These are phyloP conservation scores for Dicaeum eximium DNA, from an alignment of 2,113 vertebrate species.

Conservation along the genomic window DNA sequence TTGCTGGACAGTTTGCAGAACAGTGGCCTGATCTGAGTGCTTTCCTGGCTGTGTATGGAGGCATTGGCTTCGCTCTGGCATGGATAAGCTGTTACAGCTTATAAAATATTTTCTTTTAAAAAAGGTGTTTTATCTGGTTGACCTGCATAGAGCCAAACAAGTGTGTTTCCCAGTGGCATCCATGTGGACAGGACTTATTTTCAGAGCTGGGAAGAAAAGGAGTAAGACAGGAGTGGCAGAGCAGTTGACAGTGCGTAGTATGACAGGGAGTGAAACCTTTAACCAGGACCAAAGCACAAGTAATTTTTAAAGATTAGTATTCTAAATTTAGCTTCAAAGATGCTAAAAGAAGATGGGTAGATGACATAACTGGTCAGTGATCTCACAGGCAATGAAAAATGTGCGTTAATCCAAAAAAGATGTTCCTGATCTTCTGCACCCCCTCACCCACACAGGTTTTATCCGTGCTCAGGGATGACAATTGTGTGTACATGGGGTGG, in stretches of 20 bases:
- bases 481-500: rapidly evolving
- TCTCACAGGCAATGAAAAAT: background rate
- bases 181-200: rapidly evolving
- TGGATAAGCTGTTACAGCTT: background rate
- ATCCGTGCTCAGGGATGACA: background rate
- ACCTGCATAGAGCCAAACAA: background rate
- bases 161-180: background rate
- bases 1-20: background rate
- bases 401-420: background rate
- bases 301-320: background rate
- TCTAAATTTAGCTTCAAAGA: background rate
- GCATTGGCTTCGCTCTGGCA: background rate
- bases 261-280: background rate
- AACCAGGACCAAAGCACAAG: background rate
- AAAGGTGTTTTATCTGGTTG: background rate
- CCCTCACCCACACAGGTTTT: background rate
- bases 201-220: background rate
- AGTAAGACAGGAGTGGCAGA: background rate
- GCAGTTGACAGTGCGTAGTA: background rate
- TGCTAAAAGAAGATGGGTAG: background rate
- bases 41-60: background rate
- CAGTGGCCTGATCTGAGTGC: background rate
- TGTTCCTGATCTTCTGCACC: background rate
- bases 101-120: background rate
- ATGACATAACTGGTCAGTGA: background rate